Evolutionary conservation across 2,888 invertebrate species (phyloP), one percentile per base, ranked within the genome.

Genomic region (Cybosia mesomella): DNA sequence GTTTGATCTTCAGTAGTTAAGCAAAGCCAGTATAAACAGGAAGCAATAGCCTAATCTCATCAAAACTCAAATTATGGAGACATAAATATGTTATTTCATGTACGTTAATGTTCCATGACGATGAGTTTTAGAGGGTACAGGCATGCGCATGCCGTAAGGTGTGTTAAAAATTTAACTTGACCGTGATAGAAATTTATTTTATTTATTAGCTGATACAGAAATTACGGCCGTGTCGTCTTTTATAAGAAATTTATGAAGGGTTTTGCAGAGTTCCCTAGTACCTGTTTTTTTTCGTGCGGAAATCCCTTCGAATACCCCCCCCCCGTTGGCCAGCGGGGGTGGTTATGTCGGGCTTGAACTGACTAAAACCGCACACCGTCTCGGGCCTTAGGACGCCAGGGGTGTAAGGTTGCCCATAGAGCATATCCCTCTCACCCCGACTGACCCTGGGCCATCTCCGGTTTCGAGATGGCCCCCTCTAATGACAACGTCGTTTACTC

Each of bases 11-110:
- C 15, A 22, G 24, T n/a, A 18, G 18, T 58, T 32, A 32, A 34
- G n/a, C 32, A 58, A 32, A 58, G 36, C 21, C 18, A 36, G 21
- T 28, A 21, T 34, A 58, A 34, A 58, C 58, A 58, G 58, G 58
- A 58, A 58, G 36, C 58, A 5, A 58, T 34, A 34, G 10, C 36
- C 22, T 22, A n/a, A 4, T 36, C 34, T 57, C 28, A 64, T 64
- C 64, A 64, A 64, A 57, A 43, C 57, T 24, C 58, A 24, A 57
- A 36, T 58, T 36, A 43, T 11, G 39, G 13, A 43, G 10, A 58
- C 43, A 64, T 64, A 22, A 58, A 43, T 64, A 58, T 58, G 57
- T 39, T n/a, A 64, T 57, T 22, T 22, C 57, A 43, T 8, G 57
- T 22, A 28, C 39, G 43, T 58, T 36, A 58, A 28, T 57, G 15